Base-by-base conservation (phyloP, 37 sponge, comb jelly and placozoan genomes). In the Beroe ovata region DNA sequence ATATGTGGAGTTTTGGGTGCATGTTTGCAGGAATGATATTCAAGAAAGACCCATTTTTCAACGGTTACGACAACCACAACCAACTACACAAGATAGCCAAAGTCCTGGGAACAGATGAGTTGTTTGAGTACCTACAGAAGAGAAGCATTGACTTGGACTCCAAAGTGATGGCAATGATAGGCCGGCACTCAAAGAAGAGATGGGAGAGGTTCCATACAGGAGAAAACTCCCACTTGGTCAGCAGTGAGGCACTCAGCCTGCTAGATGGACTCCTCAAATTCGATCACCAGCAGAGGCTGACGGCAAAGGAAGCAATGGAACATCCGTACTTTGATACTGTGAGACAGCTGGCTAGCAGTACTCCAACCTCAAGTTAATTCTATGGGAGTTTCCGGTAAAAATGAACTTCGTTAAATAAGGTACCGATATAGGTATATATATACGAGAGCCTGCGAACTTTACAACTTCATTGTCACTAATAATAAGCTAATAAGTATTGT, bases 21-120 rank as follows among this genome's bases (percentile, higher is more conserved):
- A 77, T 77, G 84, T 77, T 77, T 25, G 84, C 84, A 32, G 84
- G 84, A 0, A 77, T 77, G 42, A 77, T 77, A 22, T 77, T 77
- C 54, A 39, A 25, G 54, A 77, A 77, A 25, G 84, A 77, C 26
- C 84, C 84, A 3, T 77, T 77, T 26, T 77, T 77, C 54, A 77
- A 77, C 54, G 84, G 84, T 40, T 77, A 42, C 54, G 84, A 77
- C 54, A 77, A 77, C 84, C 42, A 77, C 47, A 77, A 77, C 84
- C 84, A 77, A 36, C 84, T 77, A 0, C 54, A 39, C n/a, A 77
- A 77, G 84, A 77, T 77, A 2, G 84, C 54, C 26, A 77, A 77
- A 40, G 84, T 77, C 38, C 47, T 77, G 41, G 84, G 84, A 1
- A 77, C 84, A 42, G 84, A 77, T 41, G 84, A 77, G 42, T 26